Evolutionary conservation across 1,140 invertebrate species (phyloP).

Genomic region (Macrotrachela quadricornifera): DNA sequence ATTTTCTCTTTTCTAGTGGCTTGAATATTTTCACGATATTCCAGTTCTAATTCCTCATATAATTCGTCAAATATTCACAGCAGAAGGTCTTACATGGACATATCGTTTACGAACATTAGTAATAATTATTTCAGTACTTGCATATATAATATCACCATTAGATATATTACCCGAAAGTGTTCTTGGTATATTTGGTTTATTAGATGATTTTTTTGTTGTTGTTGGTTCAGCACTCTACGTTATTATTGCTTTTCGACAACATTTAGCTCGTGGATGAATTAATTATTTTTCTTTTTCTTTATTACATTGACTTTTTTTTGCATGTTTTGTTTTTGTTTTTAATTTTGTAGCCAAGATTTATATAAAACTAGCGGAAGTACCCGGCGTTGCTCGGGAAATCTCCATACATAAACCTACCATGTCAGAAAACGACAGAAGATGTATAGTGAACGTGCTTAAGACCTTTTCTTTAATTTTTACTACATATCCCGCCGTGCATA

Average conservation of each 20-base stretch:
- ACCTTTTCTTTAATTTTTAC: no score
- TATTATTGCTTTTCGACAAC: not conserved
- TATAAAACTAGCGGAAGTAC: no score
- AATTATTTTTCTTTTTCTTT: no score
- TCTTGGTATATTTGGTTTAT: slow-evolving; percentile 7
- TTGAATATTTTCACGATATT: slow-evolving; percentile 8
- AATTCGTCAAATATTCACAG: slow-evolving; percentile 2
- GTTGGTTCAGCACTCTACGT: slow-evolving; percentile 3
- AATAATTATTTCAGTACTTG: not conserved
- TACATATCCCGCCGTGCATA: no score
- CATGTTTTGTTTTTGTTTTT: no score
- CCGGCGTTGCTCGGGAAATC: no score
- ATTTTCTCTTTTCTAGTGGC: not conserved
- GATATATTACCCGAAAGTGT: slow-evolving; percentile 9
- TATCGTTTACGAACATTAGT: slow-evolving; percentile 4
- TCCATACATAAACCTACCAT: no score
- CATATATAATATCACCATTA: slow-evolving; percentile 7
- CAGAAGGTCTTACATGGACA: not conserved
- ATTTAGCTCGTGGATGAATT: not conserved
- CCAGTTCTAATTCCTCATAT: slow-evolving; percentile 5
- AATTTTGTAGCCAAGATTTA: no score
- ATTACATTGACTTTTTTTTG: no score
- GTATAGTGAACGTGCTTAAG: no score
- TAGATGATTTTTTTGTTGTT: slow-evolving; percentile 6
- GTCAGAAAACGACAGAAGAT: no score